These are phyloP conservation scores for Barbus barbus DNA, from an alignment of 2,113 vertebrate species.

Conservation along the genomic window DNA sequence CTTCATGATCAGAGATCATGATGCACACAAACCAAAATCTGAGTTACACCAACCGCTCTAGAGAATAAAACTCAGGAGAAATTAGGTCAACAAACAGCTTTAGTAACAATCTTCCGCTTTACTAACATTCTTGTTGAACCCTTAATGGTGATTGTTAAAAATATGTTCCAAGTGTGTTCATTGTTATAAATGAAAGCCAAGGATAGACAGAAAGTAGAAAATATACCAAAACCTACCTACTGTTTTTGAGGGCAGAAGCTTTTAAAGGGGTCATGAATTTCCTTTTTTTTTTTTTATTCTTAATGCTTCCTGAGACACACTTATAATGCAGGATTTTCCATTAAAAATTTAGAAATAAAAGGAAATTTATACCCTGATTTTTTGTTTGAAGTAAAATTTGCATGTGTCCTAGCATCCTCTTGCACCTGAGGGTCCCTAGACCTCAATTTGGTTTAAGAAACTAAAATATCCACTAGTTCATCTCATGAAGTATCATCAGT, in stretches of 20 bases:
- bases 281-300: not conserved
- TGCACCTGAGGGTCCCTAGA: not conserved
- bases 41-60: not conserved
- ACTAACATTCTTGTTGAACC: not conserved
- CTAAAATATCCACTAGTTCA: not conserved
- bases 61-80: not conserved
- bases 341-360: not conserved
- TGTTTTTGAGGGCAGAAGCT: not conserved
- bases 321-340: not conserved
- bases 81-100: not conserved
- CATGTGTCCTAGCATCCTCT: not conserved
- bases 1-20: not conserved
- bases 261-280: not conserved
- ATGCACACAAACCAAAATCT: not conserved
- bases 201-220: not conserved
- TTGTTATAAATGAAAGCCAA: not conserved
- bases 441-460: not conserved
- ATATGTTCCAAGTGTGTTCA: not conserved
- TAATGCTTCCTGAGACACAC: not conserved
- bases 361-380: not conserved
- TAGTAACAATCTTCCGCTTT: not conserved
- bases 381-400: not conserved
- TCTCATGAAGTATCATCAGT: not conserved
- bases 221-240: not conserved
- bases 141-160: not conserved